phyloP scores from a whole-genome alignment of 2,113 vertebrate species.

The Pteropus alecto region DNA sequence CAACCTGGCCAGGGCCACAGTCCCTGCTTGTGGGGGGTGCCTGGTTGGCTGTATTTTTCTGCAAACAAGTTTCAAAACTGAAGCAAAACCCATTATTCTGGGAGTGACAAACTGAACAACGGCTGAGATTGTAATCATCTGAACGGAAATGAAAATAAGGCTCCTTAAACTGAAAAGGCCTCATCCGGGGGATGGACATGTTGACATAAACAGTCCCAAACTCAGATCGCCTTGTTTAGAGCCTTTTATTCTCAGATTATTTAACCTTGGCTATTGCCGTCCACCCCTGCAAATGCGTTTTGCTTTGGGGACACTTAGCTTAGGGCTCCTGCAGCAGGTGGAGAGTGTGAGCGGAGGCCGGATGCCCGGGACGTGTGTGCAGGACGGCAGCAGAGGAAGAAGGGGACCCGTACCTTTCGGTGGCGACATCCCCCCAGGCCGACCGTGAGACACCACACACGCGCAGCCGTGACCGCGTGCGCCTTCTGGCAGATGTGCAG shows the following conservation, averaged over 20 bases:
- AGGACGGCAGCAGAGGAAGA: neutral
- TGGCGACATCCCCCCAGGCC: accelerated
- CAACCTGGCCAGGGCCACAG: neutral
- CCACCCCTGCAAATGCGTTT: neutral
- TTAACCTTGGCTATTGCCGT: neutral
- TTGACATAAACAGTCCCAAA: constrained; percentile 38
- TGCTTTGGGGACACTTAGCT: neutral
- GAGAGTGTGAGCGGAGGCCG: accelerated
- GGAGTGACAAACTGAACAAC: constrained; percentile 43
- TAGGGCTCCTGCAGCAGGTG: neutral
- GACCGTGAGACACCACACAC: neutral
- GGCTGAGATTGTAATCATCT: constrained; percentile 43
- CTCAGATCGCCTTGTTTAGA: constrained; percentile 1
- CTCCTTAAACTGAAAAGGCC: constrained; percentile 56
- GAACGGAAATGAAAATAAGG: constrained; percentile 13
- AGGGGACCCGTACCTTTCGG: neutral
- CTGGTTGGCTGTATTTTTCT: constrained; percentile 41
- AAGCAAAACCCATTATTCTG: constrained; percentile 44
- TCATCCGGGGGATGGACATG: constrained; percentile 16
- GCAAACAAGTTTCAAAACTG: constrained; percentile 61
- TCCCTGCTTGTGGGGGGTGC: neutral
- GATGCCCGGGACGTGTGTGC: accelerated
- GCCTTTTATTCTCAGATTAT: neutral
- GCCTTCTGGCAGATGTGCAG: neutral
- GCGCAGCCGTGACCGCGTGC: accelerated